A percentile compares a stretch with the other conserved stretches of the same genome.
Conservation (phyloP, 1,140 invertebrate species). For the Papilio xuthus region DNA sequence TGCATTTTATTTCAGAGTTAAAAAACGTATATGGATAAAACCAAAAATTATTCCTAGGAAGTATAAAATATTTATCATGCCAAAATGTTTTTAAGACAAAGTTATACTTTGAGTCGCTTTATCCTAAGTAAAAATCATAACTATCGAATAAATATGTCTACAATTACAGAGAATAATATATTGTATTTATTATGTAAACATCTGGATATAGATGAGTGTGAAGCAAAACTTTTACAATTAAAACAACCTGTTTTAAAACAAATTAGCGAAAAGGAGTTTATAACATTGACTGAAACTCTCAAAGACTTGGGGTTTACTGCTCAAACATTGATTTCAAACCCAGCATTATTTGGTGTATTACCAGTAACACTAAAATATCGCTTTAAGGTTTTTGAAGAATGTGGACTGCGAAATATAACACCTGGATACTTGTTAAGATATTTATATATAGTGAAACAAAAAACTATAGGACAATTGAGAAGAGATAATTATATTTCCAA, state of each 20-base stretch:
- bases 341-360: slow-evolving; percentile 62
- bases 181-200: slow-evolving; percentile 58
- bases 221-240: slow-evolving; percentile 60
- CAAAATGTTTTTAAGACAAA: slow-evolving; percentile 24
- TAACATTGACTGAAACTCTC: slow-evolving; percentile 53
- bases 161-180: slow-evolving; percentile 44
- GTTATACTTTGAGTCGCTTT: neutral
- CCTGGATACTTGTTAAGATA: slow-evolving; percentile 57
- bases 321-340: slow-evolving; percentile 59
- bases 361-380: slow-evolving; percentile 70
- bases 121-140: neutral
- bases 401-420: slow-evolving; percentile 62
- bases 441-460: slow-evolving; percentile 64
- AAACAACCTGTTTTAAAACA: slow-evolving; percentile 67
- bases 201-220: slow-evolving; percentile 58
- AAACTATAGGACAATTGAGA: slow-evolving; percentile 72
- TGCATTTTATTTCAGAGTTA: neutral
- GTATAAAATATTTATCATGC: neutral
- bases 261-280: slow-evolving; percentile 51
- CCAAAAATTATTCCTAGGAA: neutral
- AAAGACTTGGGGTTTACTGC: slow-evolving; percentile 59
- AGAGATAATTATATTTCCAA: slow-evolving; percentile 49
- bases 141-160: slow-evolving; percentile 39
- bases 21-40: neutral
- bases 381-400: slow-evolving; percentile 69